phyloP scores from a whole-genome alignment of 2,888 invertebrate genomes.

The Clivina fossor region DNA sequence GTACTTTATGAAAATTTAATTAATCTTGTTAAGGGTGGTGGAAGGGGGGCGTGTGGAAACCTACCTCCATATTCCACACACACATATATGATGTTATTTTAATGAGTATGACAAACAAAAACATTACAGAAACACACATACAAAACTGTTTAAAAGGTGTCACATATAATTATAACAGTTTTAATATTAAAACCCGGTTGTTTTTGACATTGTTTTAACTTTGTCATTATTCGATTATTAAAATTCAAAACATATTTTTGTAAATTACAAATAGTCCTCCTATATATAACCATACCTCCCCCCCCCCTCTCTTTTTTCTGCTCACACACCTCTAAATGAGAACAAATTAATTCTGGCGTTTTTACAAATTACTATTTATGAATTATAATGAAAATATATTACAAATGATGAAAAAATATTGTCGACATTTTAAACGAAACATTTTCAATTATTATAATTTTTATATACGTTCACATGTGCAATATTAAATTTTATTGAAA shows the following conservation, averaged over 20 bases:
- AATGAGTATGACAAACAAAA: no score
- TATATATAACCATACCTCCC: no score
- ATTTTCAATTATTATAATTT: conserved; percentile 1
- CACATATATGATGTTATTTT: no score
- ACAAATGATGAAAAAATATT: neutral
- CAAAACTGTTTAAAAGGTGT: conserved; percentile 4
- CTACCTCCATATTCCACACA: no score
- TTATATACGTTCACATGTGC: neutral
- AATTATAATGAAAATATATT: neutral
- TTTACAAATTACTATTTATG: conserved; percentile 1
- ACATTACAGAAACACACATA: conserved; percentile 1
- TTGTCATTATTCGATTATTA: conserved; percentile 10
- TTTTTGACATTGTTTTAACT: conserved; percentile 11
- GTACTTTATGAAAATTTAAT: conserved; percentile 11
- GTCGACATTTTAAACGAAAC: no score
- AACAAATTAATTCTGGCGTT: conserved; percentile 9
- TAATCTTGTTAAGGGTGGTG: no score
- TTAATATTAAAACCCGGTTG: conserved; percentile 9
- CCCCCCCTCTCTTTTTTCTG: no score
- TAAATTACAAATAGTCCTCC: neutral
- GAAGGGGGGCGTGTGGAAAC: no score
- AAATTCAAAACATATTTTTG: conserved; percentile 10
- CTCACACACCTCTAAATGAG: no score
- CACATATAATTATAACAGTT: conserved; percentile 8
- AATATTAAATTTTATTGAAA: no score